These are phyloP conservation scores for Crypturellus undulatus DNA, from an alignment of 2,113 vertebrate genomes.

Conservation along the genomic window DNA sequence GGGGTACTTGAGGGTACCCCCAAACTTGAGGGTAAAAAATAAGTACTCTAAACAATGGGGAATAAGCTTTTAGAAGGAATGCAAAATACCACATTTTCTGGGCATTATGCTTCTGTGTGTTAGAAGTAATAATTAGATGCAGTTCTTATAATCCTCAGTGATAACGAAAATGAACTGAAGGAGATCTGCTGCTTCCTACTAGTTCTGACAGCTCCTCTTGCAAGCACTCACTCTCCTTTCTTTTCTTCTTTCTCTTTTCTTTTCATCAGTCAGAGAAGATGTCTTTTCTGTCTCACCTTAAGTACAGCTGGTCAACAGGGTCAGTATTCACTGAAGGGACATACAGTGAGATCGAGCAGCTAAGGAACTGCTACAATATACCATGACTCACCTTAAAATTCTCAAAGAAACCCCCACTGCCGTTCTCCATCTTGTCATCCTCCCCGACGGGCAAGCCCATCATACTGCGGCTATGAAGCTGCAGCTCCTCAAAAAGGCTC, in stretches of 20 bases:
- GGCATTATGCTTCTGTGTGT: background rate
- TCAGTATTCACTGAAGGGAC: background rate
- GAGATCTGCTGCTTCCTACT: background rate
- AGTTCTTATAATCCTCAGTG: background rate
- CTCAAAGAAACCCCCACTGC: constrained; percentile 89
- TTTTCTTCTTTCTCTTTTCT: no score
- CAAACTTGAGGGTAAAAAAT: no score
- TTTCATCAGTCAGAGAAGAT: no score
- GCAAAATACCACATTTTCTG: background rate
- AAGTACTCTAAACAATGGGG: background rate
- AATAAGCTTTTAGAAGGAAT: background rate
- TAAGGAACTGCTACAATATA: background rate
- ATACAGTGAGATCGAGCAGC: background rate
- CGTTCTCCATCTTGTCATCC: constrained; percentile 78
- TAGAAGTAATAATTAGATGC: background rate
- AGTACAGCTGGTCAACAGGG: background rate
- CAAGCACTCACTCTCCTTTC: background rate
- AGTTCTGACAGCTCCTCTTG: background rate
- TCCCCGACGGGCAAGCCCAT: constrained; percentile 77
- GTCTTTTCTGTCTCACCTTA: background rate
- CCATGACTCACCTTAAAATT: constrained; percentile 87
- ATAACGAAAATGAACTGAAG: background rate
- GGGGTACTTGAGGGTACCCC: no score
- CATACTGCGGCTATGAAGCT: constrained; percentile 86
- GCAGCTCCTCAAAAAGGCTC: constrained; percentile 85